phyloP scores from a whole-genome alignment of 1,140 invertebrate genomes.

The Meloidogyne floridensis region DNA sequence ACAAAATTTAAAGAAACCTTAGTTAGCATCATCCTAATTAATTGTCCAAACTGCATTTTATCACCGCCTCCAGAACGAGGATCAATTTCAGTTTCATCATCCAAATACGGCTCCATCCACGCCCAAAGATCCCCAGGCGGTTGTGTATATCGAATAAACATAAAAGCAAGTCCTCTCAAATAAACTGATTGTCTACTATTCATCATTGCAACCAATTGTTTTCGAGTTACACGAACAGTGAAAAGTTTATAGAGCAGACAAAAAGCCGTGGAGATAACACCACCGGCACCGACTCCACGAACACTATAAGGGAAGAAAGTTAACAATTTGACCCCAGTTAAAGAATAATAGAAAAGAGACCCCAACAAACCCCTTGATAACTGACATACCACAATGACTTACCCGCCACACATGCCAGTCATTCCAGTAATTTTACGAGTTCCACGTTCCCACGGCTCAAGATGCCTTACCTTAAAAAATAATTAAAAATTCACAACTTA shows the following conservation, averaged over 20 bases:
- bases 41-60: constrained; percentile 87
- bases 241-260: constrained; percentile 98
- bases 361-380: not conserved
- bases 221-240: constrained; percentile 89
- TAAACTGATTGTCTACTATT: constrained; percentile 95
- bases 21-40: constrained; percentile 87
- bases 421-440: constrained; percentile 83
- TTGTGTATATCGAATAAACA: constrained; percentile 92
- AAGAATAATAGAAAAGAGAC: too few species aligned
- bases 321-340: too few species aligned
- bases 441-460: constrained; percentile 99
- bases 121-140: constrained; percentile 90
- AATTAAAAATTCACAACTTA: not conserved
- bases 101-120: constrained; percentile 94
- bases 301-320: constrained; percentile 72
- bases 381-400: constrained; percentile 66
- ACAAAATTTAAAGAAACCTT: constrained; percentile 65
- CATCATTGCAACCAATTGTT: constrained; percentile 92
- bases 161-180: constrained; percentile 91
- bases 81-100: constrained; percentile 75
- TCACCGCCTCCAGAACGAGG: constrained; percentile 95
- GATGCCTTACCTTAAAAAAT: constrained; percentile 76
- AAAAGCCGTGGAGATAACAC: constrained; percentile 96
- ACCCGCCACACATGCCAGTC: constrained; percentile 99
- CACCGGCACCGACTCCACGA: constrained; percentile 93